phyloP scores from a whole-genome alignment of 1,140 invertebrate species.

The Pentalonia nigronervosa region DNA sequence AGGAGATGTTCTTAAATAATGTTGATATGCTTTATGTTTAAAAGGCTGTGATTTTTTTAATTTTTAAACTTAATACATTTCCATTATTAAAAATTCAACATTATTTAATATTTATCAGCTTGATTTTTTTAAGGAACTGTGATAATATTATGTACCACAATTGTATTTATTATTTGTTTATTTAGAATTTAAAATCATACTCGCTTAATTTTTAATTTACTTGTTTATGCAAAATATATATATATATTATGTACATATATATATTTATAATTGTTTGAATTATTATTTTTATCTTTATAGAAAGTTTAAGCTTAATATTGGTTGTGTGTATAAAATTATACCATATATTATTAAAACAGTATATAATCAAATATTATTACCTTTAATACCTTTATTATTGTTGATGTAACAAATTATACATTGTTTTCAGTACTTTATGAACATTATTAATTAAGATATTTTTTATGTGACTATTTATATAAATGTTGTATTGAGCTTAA shows the following conservation, averaged over 20 bases:
- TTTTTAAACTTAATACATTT: neutral
- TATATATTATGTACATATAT: neutral
- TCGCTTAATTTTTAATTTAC: conserved; percentile 3
- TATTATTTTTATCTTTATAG: neutral
- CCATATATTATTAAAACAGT: neutral
- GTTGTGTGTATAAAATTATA: neutral
- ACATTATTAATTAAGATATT: neutral
- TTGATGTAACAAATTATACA: neutral
- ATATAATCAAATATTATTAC: conserved; percentile 15
- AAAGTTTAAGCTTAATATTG: neutral
- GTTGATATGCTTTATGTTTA: neutral
- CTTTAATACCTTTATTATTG: neutral
- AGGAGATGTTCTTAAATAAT: conserved; percentile 38
- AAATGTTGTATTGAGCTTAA: neutral
- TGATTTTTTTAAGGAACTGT: conserved; percentile 9
- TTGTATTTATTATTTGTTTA: conserved; percentile 32
- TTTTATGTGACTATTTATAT: neutral
- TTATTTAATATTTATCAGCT: neutral
- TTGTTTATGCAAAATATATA: neutral
- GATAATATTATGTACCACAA: conserved; percentile 29
- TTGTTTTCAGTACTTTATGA: neutral
- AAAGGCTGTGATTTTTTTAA: conserved; percentile 55
- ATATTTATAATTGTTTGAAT: neutral
- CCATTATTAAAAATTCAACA: conserved; percentile 11
- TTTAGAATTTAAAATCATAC: conserved; percentile 26